Evolutionary conservation across 1,140 invertebrate genomes (phyloP).

Genomic region (Patella vulgata): DNA sequence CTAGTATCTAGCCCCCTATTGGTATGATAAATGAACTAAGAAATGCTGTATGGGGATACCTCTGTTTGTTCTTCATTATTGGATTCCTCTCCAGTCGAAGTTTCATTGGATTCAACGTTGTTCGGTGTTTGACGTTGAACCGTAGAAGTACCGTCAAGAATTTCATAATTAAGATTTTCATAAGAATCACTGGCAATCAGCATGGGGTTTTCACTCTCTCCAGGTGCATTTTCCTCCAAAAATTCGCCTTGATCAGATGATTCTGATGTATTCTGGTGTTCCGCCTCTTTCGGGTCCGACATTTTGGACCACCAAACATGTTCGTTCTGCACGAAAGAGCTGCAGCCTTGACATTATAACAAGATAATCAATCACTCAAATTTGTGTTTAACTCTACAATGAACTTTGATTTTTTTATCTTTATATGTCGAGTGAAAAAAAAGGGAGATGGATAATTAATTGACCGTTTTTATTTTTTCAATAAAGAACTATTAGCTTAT

Average conservation of each 20-base stretch:
- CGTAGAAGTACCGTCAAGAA: slow-evolving; percentile 41
- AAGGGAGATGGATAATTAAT: too few species aligned
- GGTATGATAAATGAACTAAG: not conserved
- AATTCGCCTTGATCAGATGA: slow-evolving; percentile 41
- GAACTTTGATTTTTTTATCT: too few species aligned
- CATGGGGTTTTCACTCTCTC: slow-evolving; percentile 33
- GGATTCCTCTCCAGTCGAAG: slow-evolving; percentile 48
- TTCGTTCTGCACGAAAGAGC: too few species aligned
- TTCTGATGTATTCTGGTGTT: slow-evolving; percentile 40
- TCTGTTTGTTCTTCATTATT: slow-evolving; percentile 36
- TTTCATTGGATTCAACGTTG: slow-evolving; percentile 33
- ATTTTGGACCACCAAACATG: slow-evolving; percentile 25
- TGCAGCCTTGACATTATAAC: too few species aligned
- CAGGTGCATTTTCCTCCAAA: slow-evolving; percentile 45
- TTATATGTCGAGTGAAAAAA: too few species aligned
- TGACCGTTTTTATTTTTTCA: too few species aligned
- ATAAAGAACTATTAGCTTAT: too few species aligned
- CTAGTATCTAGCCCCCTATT: too few species aligned
- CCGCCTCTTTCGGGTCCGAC: slow-evolving; percentile 49
- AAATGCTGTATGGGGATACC: slow-evolving; percentile 7
- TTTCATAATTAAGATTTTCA: slow-evolving; percentile 42
- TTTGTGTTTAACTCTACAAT: too few species aligned
- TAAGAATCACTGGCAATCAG: slow-evolving; percentile 45
- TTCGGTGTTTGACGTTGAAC: slow-evolving; percentile 22
- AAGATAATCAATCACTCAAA: too few species aligned